Evolutionary conservation across 1,140 invertebrate genomes (phyloP), one percentile per base, ranked within the genome.

Genomic region (Orchestia grillus): DNA sequence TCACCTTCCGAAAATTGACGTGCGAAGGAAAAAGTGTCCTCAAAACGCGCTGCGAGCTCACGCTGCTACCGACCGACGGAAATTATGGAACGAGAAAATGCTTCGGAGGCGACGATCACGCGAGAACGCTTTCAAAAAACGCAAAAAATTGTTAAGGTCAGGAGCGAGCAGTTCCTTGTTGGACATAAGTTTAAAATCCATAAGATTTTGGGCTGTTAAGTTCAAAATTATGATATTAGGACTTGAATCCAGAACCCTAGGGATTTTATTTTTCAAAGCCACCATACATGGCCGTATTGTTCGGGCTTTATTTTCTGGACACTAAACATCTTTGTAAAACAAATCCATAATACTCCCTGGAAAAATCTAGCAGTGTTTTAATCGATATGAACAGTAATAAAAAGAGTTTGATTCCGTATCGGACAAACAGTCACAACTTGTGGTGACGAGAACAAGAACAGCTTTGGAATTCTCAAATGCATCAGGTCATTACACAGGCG

Each of bases 1-100:
- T 90, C 88, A 90, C 88, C 88, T 90, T 90, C 88, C 88, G 41
- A 90, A 90, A 87, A 90, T 90, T 90, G 88, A 15, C 62, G 43
- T 41, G 41, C 41, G 88, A 90, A 90, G 43, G n/a, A 90, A 90
- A 90, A 90, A 90, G 88, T 90, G 88, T 90, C 43, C 88, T 90
- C 88, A 42, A 90, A 87, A 90, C 41, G 43, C n/a, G 88, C n/a
- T 90, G 88, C 43, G 15, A 11, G 43, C 41, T 42, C 36, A 36
- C 88, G 88, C 88, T 90, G 88, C 41, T 28, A 90, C 88, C 4
- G 28, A 90, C 88, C 4, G 28, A 11, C 42, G 28, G 43, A 90
- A 90, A 90, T 77, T 77, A 77, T 77, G 62, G 15, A 15, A 77
- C 62, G 42, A 90, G 88, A 90, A 90, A 36, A 77, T 36, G 62